phyloP scores from a whole-genome alignment of 2,888 invertebrate species.

The Cerastis rubricosa region DNA sequence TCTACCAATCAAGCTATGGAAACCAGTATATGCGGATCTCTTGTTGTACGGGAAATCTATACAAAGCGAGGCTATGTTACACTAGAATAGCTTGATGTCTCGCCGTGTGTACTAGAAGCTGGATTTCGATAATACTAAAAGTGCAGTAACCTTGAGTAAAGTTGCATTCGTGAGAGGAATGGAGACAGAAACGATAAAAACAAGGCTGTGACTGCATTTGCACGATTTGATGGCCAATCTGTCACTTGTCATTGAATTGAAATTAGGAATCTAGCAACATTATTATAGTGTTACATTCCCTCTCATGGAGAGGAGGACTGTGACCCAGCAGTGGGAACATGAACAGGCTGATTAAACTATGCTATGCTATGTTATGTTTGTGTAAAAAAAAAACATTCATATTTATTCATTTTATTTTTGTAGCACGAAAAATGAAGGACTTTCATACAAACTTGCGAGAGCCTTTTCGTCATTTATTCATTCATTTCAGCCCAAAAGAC shows the following conservation, averaged over 20 bases:
- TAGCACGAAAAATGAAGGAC: no score
- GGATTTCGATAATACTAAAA: slow-evolving; percentile 11
- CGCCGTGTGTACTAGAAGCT: neutral
- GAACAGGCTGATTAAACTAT: neutral
- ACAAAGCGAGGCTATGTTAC: no score
- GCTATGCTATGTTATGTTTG: no score
- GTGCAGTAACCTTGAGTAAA: slow-evolving; percentile 33
- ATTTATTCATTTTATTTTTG: no score
- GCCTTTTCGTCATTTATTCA: no score
- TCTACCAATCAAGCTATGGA: no score
- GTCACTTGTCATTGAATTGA: slow-evolving; percentile 33
- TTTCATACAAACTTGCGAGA: no score
- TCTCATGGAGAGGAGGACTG: neutral
- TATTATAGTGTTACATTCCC: neutral
- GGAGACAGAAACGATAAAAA: slow-evolving; percentile 25
- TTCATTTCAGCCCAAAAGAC: no score
- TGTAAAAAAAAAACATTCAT: no score
- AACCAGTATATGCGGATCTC: no score
- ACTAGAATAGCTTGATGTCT: no score
- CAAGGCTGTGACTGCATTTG: slow-evolving; percentile 38
- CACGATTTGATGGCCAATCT: slow-evolving; percentile 31
- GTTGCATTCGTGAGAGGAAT: slow-evolving; percentile 46
- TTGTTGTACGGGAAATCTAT: no score
- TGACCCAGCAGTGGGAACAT: neutral
- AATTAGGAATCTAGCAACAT: neutral